Base-by-base conservation (phyloP, 2,113 vertebrate genomes). In the Calyptommatus sinebrachiatus region DNA sequence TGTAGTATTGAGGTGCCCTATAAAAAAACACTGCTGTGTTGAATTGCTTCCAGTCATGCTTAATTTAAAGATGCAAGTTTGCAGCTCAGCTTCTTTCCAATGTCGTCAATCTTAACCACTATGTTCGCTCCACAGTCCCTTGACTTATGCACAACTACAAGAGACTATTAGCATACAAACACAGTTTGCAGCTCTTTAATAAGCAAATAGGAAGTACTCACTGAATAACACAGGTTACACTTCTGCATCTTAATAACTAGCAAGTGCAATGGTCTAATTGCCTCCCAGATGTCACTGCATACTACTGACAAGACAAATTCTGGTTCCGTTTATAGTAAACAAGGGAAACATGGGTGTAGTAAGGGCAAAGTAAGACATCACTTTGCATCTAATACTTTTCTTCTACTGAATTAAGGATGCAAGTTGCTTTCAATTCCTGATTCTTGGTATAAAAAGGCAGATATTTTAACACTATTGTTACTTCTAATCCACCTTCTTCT, bases 1-100 rank as follows among this genome's bases (percentile, higher is more conserved):
- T 26, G 28, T 35, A 76, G 12, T 45, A 88, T 85, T 75, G 86
- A 86, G 88, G 66, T 62, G 9, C 26, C 77, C 48, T 88, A 90
- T 84, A 89, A 90, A 41, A n/a, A 89, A 90, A 88, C 73, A 87
- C 14, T 74, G 50, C 71, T 65, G 1, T 79, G 83, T 76, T 87
- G 86, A 41, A 76, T 9, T 0, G n/a, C 71, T 88, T 79, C 76
- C 81, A 84, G 63, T 2, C 84, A 86, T 86, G 62, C 80, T 88
- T 89, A 90, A 90, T 45, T 1, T 20, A 62, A 29, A 26, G 5
- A 85, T 86, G 65, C 69, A 48, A 74, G 31, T 18, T 78, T 2
- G 28, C 83, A 84, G 76, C 71, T 16, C 53, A 28, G 29, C 26
- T 78, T 60, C 57, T 24, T 1, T 1, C 53, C 69, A 62, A 21